These are phyloP conservation scores for Urocyon cinereoargenteus DNA, from an alignment of 2,797 vertebrate species.

Conservation along the genomic window DNA sequence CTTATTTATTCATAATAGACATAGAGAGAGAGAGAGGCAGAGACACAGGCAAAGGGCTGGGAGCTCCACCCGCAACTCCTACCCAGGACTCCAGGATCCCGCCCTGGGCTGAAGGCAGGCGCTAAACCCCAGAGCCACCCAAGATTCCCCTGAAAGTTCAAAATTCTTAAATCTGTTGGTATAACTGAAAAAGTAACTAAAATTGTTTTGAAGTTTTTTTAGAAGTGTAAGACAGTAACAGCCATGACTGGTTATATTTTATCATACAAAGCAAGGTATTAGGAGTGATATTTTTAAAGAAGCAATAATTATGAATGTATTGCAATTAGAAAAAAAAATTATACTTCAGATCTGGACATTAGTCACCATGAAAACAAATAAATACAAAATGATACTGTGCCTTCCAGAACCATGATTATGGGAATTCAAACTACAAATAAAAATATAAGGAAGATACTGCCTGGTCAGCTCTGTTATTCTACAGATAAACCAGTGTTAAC, in stretches of 20 bases:
- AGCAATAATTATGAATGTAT: not conserved
- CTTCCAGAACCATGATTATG: not conserved
- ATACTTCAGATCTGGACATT: not conserved
- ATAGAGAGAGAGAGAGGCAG: too few relatives aligned
- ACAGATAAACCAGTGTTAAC: too few relatives aligned
- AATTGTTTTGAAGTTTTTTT: not conserved
- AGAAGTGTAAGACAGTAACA: not conserved
- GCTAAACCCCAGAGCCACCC: too few relatives aligned
- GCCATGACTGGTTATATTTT: not conserved
- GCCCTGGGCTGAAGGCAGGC: too few relatives aligned
- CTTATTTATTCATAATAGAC: too few relatives aligned
- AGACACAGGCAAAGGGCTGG: too few relatives aligned
- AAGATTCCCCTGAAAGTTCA: not conserved
- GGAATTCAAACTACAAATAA: not conserved
- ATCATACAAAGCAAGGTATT: not conserved
- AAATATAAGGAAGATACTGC: not conserved
- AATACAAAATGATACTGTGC: not conserved
- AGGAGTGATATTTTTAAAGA: not conserved
- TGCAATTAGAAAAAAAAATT: not conserved
- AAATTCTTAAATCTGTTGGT: not conserved
- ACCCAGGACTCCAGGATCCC: too few relatives aligned
- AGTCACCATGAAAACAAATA: not conserved
- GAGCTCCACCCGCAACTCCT: too few relatives aligned
- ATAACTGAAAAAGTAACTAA: not conserved
- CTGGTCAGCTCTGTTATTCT: too few relatives aligned